Percentiles rank a stretch among this genome's conserved stretches.
phyloP scores from a whole-genome alignment of 2,888 invertebrate species.

The Hetaerina titia region DNA sequence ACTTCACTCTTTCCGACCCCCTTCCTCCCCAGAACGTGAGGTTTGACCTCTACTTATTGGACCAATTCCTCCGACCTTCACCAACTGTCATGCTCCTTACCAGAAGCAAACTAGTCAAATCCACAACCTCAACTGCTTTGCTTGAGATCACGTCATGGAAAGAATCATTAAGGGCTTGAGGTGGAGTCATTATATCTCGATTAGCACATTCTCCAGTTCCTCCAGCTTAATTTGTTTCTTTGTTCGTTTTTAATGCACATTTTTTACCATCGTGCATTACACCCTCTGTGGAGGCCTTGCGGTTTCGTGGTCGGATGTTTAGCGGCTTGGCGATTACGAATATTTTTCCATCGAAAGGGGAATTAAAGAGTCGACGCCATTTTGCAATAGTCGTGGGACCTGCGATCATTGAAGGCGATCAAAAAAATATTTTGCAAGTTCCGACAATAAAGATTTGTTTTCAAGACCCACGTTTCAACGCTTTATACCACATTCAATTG shows the following conservation, averaged over 20 bases:
- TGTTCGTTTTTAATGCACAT: neutral
- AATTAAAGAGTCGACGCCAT: too few relatives aligned
- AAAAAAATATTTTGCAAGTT: too few relatives aligned
- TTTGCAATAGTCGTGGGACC: too few relatives aligned
- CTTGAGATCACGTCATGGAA: neutral
- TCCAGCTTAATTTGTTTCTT: neutral
- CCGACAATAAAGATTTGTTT: too few relatives aligned
- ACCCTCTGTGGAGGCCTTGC: neutral
- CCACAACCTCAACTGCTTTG: neutral
- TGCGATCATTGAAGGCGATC: too few relatives aligned
- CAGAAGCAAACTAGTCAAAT: neutral
- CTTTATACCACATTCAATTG: too few relatives aligned
- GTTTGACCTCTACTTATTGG: neutral
- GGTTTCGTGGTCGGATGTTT: neutral
- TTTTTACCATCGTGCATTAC: neutral
- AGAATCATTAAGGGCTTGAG: slow-evolving; percentile 5
- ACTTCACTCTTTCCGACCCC: too few relatives aligned
- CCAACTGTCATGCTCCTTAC: neutral
- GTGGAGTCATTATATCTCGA: slow-evolving; percentile 7
- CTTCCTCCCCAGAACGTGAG: too few relatives aligned
- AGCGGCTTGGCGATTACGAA: neutral
- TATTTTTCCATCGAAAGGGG: too few relatives aligned
- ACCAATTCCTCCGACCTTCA: neutral
- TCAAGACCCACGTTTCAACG: too few relatives aligned
- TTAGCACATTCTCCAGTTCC: slow-evolving; percentile 7